Conservation (phyloP, 2,888 invertebrate genomes). For the Alloplasta piceator region DNA sequence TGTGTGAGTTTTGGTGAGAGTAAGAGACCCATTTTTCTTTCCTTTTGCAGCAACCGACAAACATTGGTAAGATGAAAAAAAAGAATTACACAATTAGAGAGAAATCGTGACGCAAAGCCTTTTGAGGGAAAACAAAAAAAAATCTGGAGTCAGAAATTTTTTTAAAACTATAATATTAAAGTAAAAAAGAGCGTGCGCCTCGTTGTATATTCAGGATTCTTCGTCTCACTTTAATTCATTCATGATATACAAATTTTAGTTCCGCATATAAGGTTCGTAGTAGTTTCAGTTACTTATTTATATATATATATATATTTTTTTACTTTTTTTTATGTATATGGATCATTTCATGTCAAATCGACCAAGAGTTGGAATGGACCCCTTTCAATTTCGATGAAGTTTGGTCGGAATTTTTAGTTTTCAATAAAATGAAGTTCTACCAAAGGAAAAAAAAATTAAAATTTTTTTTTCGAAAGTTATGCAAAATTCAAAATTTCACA, state of each 20-base stretch:
- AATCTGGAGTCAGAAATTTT: conserved; percentile 20
- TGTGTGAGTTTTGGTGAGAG: background rate
- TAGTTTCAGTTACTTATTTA: conserved; percentile 79
- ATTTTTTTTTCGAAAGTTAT: too few relatives aligned
- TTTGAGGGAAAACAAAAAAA: background rate
- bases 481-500: too few relatives aligned
- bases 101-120: conserved; percentile 44
- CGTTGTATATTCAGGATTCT: conserved; percentile 73
- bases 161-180: conserved; percentile 27
- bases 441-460: too few relatives aligned
- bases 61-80: conserved; percentile 5
- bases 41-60: background rate
- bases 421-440: too few relatives aligned
- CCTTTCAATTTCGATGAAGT: too few relatives aligned
- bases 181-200: conserved; percentile 60
- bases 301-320: conserved; percentile 74
- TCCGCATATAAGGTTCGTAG: conserved; percentile 80
- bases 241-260: conserved; percentile 82
- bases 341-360: too few relatives aligned
- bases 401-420: too few relatives aligned
- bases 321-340: too few relatives aligned
- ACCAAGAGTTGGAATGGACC: too few relatives aligned
- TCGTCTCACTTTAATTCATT: conserved; percentile 80
- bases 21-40: conserved; percentile 5
- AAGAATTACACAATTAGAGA: conserved; percentile 6